A percentile compares a stretch with the other conserved stretches of the same genome.
These are phyloP conservation scores for Panagrolaimus sp. DNA, from an alignment of 1,140 invertebrate species.

Conservation along the genomic window DNA sequence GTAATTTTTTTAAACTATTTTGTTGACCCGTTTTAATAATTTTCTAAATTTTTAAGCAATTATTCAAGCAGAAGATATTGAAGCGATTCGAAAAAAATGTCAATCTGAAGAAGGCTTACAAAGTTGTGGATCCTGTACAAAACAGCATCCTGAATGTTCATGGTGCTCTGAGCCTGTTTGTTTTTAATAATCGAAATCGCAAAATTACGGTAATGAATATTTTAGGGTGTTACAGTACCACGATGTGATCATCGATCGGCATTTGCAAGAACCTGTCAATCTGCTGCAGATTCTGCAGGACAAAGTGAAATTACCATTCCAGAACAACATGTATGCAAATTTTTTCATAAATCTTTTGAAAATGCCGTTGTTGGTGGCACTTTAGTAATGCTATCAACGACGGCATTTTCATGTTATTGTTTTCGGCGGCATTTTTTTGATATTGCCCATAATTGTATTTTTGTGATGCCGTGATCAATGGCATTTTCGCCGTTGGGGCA, in stretches of 20 bases:
- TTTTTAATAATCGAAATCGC: not conserved
- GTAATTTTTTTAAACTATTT: not conserved
- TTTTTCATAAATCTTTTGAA: not conserved
- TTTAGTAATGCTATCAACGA: not conserved
- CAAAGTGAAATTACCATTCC: constrained; percentile 3
- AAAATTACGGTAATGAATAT: not conserved
- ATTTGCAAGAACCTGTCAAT: constrained; percentile 9
- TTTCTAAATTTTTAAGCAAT: not conserved
- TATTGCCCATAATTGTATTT: too few relatives aligned
- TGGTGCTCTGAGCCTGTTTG: constrained; percentile 8
- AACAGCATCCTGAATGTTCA: constrained; percentile 13
- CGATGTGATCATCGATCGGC: constrained; percentile 3
- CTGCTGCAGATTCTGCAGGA: not conserved
- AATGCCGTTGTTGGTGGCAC: too few relatives aligned
- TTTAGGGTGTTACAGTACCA: constrained; percentile 4
- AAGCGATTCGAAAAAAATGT: constrained; percentile 10
- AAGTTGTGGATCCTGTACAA: not conserved
- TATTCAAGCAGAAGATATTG: not conserved
- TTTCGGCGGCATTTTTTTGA: too few relatives aligned
- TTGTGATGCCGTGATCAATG: too few relatives aligned
- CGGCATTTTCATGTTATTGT: too few relatives aligned
- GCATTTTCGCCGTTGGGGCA: too few relatives aligned
- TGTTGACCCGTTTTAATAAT: not conserved
- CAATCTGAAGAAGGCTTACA: constrained; percentile 4
- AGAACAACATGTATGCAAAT: constrained; percentile 7